These are phyloP conservation scores for Cydia splendana DNA, from an alignment of 1,140 invertebrate genomes.

Conservation along the genomic window DNA sequence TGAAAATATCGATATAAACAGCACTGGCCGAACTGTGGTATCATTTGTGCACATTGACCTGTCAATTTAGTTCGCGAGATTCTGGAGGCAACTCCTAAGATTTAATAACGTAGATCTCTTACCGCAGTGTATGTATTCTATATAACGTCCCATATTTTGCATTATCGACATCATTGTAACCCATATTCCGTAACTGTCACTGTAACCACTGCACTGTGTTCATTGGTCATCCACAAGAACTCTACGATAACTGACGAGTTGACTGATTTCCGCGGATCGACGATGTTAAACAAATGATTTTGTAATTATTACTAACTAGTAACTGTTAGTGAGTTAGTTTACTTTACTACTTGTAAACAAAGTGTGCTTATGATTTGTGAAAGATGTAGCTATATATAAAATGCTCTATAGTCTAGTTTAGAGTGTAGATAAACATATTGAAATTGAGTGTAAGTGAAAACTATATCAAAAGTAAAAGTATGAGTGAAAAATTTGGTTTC, in stretches of 20 bases:
- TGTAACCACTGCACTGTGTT: neutral
- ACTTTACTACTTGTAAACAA: neutral
- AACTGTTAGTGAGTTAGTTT: neutral
- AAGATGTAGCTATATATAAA: no score
- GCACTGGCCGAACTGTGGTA: no score
- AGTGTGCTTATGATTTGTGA: neutral
- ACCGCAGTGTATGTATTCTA: conserved; percentile 50
- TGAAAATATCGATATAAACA: no score
- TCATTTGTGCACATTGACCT: no score
- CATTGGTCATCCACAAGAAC: neutral
- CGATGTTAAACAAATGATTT: neutral
- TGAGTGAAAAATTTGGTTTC: no score
- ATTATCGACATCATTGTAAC: neutral
- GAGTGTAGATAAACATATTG: no score
- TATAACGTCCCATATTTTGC: conserved; percentile 38
- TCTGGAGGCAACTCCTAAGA: no score
- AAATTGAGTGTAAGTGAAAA: no score
- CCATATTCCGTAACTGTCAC: neutral
- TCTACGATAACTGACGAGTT: neutral
- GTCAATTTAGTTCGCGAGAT: no score
- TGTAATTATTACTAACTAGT: neutral
- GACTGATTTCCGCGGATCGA: neutral
- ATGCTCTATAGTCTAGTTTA: no score
- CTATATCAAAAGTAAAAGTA: no score
- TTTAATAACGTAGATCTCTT: conserved; percentile 36